Percentiles rank a stretch among this genome's conserved stretches.
phyloP scores from a whole-genome alignment of 2,888 invertebrate species.

The Rhodophaea formosa region DNA sequence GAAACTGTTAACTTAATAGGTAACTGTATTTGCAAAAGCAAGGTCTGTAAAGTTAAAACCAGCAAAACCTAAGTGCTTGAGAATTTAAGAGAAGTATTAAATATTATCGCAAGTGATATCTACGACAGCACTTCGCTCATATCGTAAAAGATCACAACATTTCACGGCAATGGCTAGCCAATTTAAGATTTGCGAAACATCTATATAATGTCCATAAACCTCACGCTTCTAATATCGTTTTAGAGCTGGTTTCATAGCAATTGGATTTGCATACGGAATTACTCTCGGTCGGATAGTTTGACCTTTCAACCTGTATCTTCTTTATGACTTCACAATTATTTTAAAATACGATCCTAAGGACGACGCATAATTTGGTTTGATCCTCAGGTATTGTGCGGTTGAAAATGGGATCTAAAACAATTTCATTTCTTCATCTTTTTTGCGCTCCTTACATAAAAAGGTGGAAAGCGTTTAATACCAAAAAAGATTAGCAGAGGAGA shows the following conservation, averaged over 20 bases:
- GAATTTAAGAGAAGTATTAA: neutral
- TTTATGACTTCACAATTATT: neutral
- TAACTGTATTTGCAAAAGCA: too few species aligned
- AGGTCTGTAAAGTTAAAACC: too few species aligned
- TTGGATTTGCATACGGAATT: constrained; percentile 11
- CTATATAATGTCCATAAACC: constrained; percentile 5
- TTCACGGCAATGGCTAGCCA: neutral
- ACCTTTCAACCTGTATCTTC: neutral
- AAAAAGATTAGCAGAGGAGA: too few species aligned
- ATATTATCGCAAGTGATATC: neutral
- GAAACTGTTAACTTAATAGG: too few species aligned
- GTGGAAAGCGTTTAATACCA: too few species aligned
- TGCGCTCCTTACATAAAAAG: too few species aligned
- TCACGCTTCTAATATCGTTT: neutral
- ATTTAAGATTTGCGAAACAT: constrained; percentile 7
- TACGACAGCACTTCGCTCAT: neutral
- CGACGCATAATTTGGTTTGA: too few species aligned
- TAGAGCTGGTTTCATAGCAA: neutral
- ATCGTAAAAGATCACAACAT: constrained; percentile 4
- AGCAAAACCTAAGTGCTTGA: neutral
- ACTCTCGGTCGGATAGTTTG: neutral
- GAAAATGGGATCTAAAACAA: too few species aligned
- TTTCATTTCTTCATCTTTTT: too few species aligned
- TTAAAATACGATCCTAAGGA: too few species aligned
- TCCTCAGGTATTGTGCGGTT: too few species aligned